Evolutionary conservation across 2,888 invertebrate species (phyloP).

Genomic region (Hemistola chrysoprasaria): DNA sequence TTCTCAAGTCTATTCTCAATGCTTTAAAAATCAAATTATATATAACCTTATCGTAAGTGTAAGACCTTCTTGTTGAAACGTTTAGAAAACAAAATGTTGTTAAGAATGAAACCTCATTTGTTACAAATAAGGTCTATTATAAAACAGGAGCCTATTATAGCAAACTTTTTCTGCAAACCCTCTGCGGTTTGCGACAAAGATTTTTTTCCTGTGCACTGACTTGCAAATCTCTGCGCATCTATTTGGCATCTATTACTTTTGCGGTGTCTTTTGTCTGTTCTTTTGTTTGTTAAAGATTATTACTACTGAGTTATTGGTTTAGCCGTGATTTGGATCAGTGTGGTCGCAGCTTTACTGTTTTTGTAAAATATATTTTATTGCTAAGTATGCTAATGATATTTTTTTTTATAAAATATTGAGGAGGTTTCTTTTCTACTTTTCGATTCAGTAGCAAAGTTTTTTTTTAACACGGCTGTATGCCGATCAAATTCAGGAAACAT

Average conservation of each 20-base stretch:
- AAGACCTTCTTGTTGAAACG: neutral
- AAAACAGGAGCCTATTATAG: neutral
- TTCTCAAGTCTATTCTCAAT: too few species aligned
- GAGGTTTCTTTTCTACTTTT: too few species aligned
- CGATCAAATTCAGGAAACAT: too few species aligned
- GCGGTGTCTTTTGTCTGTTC: constrained; percentile 50
- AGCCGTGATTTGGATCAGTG: constrained; percentile 12
- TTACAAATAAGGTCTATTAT: constrained; percentile 11
- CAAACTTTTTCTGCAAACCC: constrained; percentile 25
- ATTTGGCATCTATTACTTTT: constrained; percentile 53
- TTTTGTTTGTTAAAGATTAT: constrained; percentile 19
- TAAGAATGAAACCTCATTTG: neutral
- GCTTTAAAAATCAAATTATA: too few species aligned
- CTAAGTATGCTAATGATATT: too few species aligned
- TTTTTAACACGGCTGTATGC: too few species aligned
- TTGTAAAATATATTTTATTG: too few species aligned
- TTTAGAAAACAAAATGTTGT: neutral
- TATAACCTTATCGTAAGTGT: too few species aligned
- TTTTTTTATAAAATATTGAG: too few species aligned
- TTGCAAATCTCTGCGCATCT: constrained; percentile 55
- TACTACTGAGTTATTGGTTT: constrained; percentile 21
- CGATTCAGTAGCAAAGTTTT: too few species aligned
- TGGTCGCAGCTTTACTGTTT: constrained; percentile 11
- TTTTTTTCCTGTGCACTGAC: constrained; percentile 49
- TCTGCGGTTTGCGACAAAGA: constrained; percentile 64